phyloP scores from a whole-genome alignment of 2,113 vertebrate species.

The Cyphomyrus discorhynchus region DNA sequence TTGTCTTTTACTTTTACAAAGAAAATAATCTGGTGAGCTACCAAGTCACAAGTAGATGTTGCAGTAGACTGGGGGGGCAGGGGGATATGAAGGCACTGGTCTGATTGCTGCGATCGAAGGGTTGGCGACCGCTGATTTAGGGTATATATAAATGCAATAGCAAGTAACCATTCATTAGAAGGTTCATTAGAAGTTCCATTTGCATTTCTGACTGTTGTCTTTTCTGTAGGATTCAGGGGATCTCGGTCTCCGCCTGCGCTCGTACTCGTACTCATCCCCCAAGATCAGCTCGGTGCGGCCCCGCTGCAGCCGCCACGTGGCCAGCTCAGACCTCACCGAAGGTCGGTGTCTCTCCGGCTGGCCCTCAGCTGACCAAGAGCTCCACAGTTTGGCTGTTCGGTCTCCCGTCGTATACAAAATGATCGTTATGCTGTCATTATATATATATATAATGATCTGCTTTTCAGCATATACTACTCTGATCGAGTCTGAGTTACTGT shows the following conservation, averaged over 20 bases:
- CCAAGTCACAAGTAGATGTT: not conserved
- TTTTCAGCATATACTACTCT: not conserved
- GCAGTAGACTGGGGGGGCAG: not conserved
- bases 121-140: not conserved
- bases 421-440: not conserved
- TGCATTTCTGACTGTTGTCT: not conserved
- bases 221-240: constrained; percentile 58
- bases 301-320: constrained; percentile 52
- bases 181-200: not conserved
- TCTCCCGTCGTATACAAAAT: not conserved
- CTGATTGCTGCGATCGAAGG: not conserved
- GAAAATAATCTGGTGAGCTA: not conserved
- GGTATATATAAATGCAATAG: not conserved
- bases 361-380: not conserved
- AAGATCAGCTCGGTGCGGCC: constrained; percentile 69
- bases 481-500: not conserved
- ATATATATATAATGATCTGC: not conserved
- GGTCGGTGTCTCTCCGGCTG: constrained; percentile 58
- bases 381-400: not conserved
- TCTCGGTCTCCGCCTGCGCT: constrained; percentile 76
- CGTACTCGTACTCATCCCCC: constrained; percentile 86
- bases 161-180: not conserved
- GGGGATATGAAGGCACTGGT: not conserved
- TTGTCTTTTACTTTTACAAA: not conserved
- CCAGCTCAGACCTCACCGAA: constrained; percentile 49